Evolutionary conservation across 1,140 invertebrate species (phyloP).

Genomic region (Adoxophyes honmai): DNA sequence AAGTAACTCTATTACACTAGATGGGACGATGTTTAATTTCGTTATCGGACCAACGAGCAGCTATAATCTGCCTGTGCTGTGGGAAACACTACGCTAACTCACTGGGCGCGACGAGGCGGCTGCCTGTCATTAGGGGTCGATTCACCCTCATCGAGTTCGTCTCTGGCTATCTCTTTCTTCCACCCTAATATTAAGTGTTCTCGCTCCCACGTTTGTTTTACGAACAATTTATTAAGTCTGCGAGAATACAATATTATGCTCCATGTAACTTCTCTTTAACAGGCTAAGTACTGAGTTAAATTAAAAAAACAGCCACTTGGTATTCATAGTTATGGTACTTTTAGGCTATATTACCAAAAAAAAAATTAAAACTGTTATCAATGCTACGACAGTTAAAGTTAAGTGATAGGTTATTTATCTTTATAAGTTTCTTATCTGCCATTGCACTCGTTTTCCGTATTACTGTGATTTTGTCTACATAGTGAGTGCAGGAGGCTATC

Average conservation of each 20-base stretch:
- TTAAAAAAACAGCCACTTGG: too few species aligned
- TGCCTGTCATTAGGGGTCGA: slow-evolving; percentile 62
- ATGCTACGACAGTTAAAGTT: too few species aligned
- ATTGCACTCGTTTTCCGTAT: slow-evolving; percentile 42
- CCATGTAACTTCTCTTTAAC: too few species aligned
- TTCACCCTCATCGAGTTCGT: slow-evolving; percentile 59
- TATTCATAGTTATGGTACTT: too few species aligned
- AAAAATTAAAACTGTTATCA: too few species aligned
- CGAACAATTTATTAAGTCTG: slow-evolving; percentile 17
- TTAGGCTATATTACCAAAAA: too few species aligned
- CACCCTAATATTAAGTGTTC: slow-evolving; percentile 50
- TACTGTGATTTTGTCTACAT: not conserved
- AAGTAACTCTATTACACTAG: too few species aligned
- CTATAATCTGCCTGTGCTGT: not conserved
- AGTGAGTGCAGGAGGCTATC: too few species aligned
- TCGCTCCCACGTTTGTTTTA: slow-evolving; percentile 31
- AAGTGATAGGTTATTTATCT: too few species aligned
- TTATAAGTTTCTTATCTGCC: slow-evolving; percentile 49
- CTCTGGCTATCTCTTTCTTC: slow-evolving; percentile 51
- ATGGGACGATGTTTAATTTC: not conserved
- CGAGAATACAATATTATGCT: too few species aligned
- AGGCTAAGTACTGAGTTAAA: too few species aligned
- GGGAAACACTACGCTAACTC: slow-evolving; percentile 6
- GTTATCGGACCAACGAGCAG: not conserved
- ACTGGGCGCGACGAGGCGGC: slow-evolving; percentile 47